Base-by-base conservation (phyloP, 1,140 invertebrate genomes). In the Psix sp. region DNA sequence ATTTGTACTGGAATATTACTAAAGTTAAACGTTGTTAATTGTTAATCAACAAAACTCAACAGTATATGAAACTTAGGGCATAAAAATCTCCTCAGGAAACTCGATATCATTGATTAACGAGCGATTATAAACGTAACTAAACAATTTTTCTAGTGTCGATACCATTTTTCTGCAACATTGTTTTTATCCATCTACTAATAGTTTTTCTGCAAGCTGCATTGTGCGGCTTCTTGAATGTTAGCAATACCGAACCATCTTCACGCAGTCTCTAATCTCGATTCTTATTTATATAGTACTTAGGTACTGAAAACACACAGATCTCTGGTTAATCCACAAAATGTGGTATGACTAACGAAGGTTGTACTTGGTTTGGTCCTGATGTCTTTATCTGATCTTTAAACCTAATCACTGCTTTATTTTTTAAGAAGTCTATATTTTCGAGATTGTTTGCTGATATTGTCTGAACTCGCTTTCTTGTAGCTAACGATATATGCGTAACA, bases 361-460 rank as follows among this genome's bases (percentile, higher is more conserved):
- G 35, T 1, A 6, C 13, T 26, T 16, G 2, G 11, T 51, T 51
- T 21, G 7, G 17, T 1, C 11, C 33, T 15, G 48, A 38, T 10
- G 48, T 51, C n/a, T 51, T 51, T 2, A 38, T 38, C 3, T 9
- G 10, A 45, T 45, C 38, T 20, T 17, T 31, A 35, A 48, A 33
- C 9, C 26, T 17, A 5, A 48, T 48, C 15, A 35, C 24, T 0
- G 9, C 15, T 5, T 31, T 24, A 9, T 24, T 24, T 9, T 24
- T 10, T n/a, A 10, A 40, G 5, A 40, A 26, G 26, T 3, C 20
- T n/a, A 20, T 18, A 10, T 40, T 15, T 4, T 38, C 4, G 4
- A 38, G 2, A 6, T 38, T 38, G 11, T 18, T 18, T 40, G 18
- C 21, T 24, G 21, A 4, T 24, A 24, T 24, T 9, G 21, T 9